Evolutionary conservation across 2,113 vertebrate species (phyloP).

Genomic region (Neolamprologus toae): DNA sequence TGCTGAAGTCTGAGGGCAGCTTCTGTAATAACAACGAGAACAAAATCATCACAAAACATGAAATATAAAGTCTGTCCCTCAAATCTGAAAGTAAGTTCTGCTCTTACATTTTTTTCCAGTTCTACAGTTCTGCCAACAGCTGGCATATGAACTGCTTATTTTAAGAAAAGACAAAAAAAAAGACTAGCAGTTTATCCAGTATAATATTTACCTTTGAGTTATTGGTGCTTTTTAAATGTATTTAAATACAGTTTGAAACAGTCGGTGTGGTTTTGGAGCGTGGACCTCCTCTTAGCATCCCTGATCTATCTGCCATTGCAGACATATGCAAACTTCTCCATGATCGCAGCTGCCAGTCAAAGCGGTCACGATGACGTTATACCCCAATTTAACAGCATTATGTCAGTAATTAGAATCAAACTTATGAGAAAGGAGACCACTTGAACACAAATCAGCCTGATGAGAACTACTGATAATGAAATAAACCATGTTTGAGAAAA

Average conservation of each 20-base stretch:
- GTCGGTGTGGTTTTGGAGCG: neutral
- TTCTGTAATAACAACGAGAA: neutral
- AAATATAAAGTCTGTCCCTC: neutral
- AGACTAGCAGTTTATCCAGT: neutral
- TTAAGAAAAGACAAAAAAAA: neutral
- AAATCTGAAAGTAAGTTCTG: neutral
- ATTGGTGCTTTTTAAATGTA: neutral
- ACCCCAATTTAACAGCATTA: neutral
- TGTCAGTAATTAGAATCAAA: neutral
- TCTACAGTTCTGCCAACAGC: neutral
- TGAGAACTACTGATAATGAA: neutral
- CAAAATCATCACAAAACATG: neutral
- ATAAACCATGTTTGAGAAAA: neutral
- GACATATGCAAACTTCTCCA: neutral
- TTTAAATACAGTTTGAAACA: neutral
- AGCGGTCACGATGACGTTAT: fast-evolving
- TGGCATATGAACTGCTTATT: neutral
- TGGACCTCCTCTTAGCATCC: neutral
- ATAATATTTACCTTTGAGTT: neutral
- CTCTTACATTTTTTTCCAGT: neutral
- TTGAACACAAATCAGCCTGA: neutral
- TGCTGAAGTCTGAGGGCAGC: neutral
- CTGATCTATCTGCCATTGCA: neutral
- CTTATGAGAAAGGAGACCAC: neutral
- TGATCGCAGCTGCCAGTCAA: neutral